Base-by-base conservation (phyloP, 1,140 invertebrate genomes). In the Cydia amplana region DNA sequence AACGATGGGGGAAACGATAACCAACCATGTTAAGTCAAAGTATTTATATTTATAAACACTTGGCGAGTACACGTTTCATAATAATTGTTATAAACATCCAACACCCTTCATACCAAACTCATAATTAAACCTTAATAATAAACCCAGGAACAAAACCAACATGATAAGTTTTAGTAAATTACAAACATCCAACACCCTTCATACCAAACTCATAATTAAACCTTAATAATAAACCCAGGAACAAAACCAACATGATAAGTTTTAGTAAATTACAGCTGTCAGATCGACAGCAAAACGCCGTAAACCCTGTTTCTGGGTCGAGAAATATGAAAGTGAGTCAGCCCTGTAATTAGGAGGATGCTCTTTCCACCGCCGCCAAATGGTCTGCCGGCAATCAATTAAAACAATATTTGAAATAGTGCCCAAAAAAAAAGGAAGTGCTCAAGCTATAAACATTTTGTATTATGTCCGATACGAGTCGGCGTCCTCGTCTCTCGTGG, bases 361-460 rank as follows among this genome's bases (percentile, higher is more conserved):
- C 78, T 73, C 80, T 78, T 81, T 80, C 78, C 81, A 51, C 72
- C 76, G 80, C 82, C 86, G 85, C 87, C 88, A 86, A 88, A 88
- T 87, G 86, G 85, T 89, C 87, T 91, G 85, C 82, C 82, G 82
- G 87, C 87, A 89, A 90, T 90, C 87, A 90, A 90, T 90, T 90
- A 89, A 90, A 91, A 91, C 88, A 90, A 91, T 91, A 91, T 91
- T 90, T 90, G 88, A 90, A 90, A 90, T 91, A 86, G 84, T 89
- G 84, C 82, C 81, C 76, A 77, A 77, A 91, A 90, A 90, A 89
- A 88, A 90, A 86, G 86, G 87, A 86, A 86, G 83, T 86, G 80
- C 84, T 84, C 79, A 80, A 83, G 82, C 86, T 85, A 90, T 90
- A 89, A 90, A 89, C 84, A 85, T 88, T 87, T 81, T 78, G 81